A percentile compares a stretch with the other conserved stretches of the same genome.
These are phyloP conservation scores for Scaptomyza graminum DNA, from an alignment of 1,140 invertebrate genomes.

Conservation along the genomic window DNA sequence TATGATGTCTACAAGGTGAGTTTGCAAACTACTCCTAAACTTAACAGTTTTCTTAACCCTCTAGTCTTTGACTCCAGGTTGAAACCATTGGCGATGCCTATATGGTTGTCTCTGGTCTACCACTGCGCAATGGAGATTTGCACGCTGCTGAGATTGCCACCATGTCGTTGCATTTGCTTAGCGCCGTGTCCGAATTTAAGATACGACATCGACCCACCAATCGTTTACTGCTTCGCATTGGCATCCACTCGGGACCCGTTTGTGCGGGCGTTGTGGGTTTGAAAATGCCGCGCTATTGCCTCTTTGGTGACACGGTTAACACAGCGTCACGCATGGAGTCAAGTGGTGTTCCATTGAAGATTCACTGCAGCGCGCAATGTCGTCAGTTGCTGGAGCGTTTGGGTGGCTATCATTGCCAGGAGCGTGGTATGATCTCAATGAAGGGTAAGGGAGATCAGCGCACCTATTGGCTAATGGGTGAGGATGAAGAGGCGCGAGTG, in stretches of 20 bases:
- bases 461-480: slow-evolving; percentile 94
- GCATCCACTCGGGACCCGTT: slow-evolving; percentile 93
- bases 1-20: slow-evolving; percentile 95
- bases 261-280: slow-evolving; percentile 92
- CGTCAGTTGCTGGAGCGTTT: slow-evolving; percentile 89
- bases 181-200: slow-evolving; percentile 92
- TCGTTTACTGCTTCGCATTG: slow-evolving; percentile 93
- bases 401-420: slow-evolving; percentile 89
- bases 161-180: slow-evolving; percentile 94
- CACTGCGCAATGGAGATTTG: slow-evolving; percentile 90
- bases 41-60: not conserved
- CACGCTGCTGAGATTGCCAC: slow-evolving; percentile 97
- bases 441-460: slow-evolving; percentile 94
- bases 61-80: slow-evolving; percentile 68
- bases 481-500: slow-evolving; percentile 86
- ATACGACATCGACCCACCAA: slow-evolving; percentile 94
- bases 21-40: not conserved
- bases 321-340: slow-evolving; percentile 97
- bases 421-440: slow-evolving; percentile 92
- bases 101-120: slow-evolving; percentile 94
- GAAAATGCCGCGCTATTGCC: slow-evolving; percentile 97
- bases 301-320: slow-evolving; percentile 97
- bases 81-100: slow-evolving; percentile 96
- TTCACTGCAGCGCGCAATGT: slow-evolving; percentile 92
- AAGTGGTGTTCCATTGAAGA: slow-evolving; percentile 92